Evolutionary conservation across 2,888 invertebrate genomes (phyloP).

Genomic region (Diploptera punctata): DNA sequence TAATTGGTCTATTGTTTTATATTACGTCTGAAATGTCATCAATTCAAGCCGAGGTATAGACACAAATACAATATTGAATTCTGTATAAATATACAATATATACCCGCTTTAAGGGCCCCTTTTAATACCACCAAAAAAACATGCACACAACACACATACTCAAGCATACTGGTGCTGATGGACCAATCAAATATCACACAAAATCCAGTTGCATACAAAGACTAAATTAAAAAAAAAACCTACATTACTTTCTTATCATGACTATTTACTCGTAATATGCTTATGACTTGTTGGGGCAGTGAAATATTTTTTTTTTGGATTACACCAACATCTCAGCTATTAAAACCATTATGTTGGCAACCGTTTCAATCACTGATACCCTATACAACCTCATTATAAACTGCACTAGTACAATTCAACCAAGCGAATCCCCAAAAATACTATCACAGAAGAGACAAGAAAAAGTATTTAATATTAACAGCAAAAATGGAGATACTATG

Average conservation of each 20-base stretch:
- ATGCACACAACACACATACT: background rate
- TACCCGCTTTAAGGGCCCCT: conserved; percentile 9
- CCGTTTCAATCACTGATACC: background rate
- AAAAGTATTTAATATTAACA: conserved; percentile 17
- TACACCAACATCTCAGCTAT: background rate
- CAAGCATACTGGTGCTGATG: background rate
- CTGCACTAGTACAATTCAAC: background rate
- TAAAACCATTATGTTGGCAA: conserved; percentile 5
- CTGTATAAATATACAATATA: conserved; percentile 17
- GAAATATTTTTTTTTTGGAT: conserved; percentile 3
- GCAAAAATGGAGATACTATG: conserved; percentile 12
- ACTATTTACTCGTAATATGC: conserved; percentile 12
- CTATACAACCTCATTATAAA: background rate
- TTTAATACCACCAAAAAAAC: background rate
- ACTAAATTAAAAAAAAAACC: conserved; percentile 19
- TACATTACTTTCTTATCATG: conserved; percentile 12
- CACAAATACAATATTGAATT: conserved; percentile 2
- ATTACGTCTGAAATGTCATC: background rate
- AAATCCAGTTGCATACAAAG: conserved; percentile 20
- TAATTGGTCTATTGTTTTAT: no score
- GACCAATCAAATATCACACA: conserved; percentile 10
- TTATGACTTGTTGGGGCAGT: conserved; percentile 6
- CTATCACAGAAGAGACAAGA: conserved; percentile 30
- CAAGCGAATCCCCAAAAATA: conserved; percentile 12
- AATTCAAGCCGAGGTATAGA: background rate